Evolutionary conservation across 2,797 vertebrate species (phyloP).

Genomic region (Hydrophis major): DNA sequence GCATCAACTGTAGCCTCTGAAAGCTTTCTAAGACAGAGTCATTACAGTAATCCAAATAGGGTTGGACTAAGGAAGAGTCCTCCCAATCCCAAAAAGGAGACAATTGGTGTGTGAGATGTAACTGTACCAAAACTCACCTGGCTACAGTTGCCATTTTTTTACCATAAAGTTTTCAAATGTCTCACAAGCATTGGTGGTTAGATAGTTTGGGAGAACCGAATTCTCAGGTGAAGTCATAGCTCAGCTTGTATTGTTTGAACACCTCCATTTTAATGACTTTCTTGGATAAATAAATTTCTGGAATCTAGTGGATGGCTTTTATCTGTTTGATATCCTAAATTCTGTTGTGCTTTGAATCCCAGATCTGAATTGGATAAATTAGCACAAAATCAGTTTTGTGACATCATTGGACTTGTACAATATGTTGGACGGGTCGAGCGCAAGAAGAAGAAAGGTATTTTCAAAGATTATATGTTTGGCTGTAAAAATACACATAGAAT

Average conservation of each 20-base stretch:
- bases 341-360: slow-evolving; percentile 40
- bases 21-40: background rate
- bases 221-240: background rate
- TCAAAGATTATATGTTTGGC: slow-evolving; percentile 3
- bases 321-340: background rate
- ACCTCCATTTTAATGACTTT: background rate
- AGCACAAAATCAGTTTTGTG: slow-evolving; percentile 77
- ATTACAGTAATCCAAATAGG: background rate
- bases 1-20: background rate
- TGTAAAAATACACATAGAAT: slow-evolving; percentile 13
- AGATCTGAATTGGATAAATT: slow-evolving; percentile 75
- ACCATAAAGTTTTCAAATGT: background rate
- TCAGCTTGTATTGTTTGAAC: background rate
- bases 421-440: slow-evolving; percentile 89
- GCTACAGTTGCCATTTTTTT: background rate
- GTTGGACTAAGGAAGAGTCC: background rate
- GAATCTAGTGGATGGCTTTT: background rate
- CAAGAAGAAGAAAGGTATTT: slow-evolving; percentile 77
- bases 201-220: background rate
- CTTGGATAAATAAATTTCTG: background rate
- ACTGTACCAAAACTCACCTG: background rate
- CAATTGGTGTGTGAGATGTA: background rate
- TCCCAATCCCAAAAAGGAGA: background rate
- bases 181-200: background rate
- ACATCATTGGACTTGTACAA: slow-evolving; percentile 87